Percentiles rank a stretch among this genome's conserved stretches.
These are phyloP conservation scores for Canis aureus DNA, from an alignment of 2,113 vertebrate species.

Conservation along the genomic window DNA sequence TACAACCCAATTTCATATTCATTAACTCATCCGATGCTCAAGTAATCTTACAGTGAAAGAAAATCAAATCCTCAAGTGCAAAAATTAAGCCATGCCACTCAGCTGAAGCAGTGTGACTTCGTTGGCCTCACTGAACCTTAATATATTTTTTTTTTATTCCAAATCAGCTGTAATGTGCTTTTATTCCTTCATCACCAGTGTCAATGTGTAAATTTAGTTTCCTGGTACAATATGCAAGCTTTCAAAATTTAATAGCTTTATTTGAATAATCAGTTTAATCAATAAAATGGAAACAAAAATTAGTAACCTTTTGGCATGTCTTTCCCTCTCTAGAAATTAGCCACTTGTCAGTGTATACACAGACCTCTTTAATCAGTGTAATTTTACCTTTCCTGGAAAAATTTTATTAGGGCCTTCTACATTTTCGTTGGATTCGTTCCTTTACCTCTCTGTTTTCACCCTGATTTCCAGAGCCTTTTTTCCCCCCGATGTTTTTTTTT, in stretches of 20 bases:
- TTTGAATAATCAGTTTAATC: neutral
- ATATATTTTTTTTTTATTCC: neutral
- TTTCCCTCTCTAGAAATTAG: neutral
- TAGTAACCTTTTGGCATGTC: neutral
- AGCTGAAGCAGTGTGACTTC: neutral
- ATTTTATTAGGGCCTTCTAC: neutral
- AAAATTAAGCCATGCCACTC: neutral
- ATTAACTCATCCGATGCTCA: constrained; percentile 25
- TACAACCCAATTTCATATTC: constrained; percentile 24
- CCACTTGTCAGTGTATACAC: neutral
- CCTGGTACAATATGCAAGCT: neutral
- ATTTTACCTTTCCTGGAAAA: constrained; percentile 40
- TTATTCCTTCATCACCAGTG: neutral
- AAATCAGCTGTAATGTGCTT: neutral
- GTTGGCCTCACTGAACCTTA: neutral
- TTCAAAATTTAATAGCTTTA: neutral
- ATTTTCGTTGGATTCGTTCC: neutral
- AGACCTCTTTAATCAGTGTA: neutral
- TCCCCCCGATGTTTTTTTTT: too few species aligned
- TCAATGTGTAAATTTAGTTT: neutral
- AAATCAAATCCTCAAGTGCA: neutral
- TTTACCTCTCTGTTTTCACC: neutral
- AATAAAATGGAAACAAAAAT: constrained; percentile 37
- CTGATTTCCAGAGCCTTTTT: neutral
- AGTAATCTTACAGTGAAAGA: neutral